These are phyloP conservation scores for Gadopsis bispinosus DNA, from an alignment of 2,797 vertebrate species.

Conservation along the genomic window DNA sequence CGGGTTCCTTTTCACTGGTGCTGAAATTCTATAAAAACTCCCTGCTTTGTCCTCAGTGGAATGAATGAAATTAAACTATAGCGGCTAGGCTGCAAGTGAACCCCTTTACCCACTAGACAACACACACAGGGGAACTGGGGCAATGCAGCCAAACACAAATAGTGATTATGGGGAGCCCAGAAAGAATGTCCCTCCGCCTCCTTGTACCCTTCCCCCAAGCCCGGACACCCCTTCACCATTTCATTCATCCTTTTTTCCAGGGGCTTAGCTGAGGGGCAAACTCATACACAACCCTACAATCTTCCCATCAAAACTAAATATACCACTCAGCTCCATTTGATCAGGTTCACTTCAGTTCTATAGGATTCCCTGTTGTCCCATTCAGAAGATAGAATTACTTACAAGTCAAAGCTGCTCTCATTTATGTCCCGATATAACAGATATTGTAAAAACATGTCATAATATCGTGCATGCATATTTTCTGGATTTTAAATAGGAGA, in stretches of 20 bases:
- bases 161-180: constrained; percentile 75
- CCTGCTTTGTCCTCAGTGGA: constrained; percentile 64
- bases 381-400: background rate
- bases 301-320: constrained; percentile 10
- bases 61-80: constrained; percentile 77
- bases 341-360: background rate
- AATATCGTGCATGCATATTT: background rate
- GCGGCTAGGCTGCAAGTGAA: constrained; percentile 57
- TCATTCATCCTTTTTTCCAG: constrained; percentile 75
- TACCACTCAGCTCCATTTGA: background rate
- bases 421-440: background rate
- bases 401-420: background rate
- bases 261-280: constrained; percentile 43
- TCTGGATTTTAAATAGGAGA: background rate
- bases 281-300: constrained; percentile 38
- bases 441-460: background rate
- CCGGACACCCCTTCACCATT: constrained; percentile 54
- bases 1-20: constrained; percentile 61
- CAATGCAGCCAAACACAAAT: constrained; percentile 75
- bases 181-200: constrained; percentile 72
- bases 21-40: constrained; percentile 52
- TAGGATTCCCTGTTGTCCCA: background rate
- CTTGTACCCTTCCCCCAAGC: constrained; percentile 68
- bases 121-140: constrained; percentile 65
- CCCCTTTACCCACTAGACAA: constrained; percentile 56